Conservation (phyloP, 2,113 vertebrate species). For the Pteropus alecto region DNA sequence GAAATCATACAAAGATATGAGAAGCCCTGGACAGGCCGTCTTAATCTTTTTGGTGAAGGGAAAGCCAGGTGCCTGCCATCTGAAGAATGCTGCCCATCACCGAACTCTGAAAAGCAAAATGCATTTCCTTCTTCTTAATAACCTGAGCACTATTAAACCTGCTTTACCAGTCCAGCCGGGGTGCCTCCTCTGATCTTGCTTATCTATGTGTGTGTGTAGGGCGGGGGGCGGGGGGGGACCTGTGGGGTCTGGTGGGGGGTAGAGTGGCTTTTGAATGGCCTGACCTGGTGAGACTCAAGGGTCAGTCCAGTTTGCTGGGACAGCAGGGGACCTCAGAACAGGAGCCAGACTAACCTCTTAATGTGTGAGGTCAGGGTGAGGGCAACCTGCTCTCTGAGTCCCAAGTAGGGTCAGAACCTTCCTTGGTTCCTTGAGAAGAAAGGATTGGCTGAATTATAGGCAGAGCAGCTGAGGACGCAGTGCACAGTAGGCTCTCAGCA, state of each 20-base stretch:
- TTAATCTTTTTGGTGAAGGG: neutral
- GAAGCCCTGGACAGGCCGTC: neutral
- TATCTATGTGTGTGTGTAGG: neutral
- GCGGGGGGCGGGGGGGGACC: too few relatives aligned
- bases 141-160: neutral
- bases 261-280: neutral
- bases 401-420: neutral
- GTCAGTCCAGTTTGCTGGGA: neutral
- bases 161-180: conserved; percentile 43
- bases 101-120: neutral
- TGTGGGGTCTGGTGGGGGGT: neutral
- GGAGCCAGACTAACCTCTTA: neutral
- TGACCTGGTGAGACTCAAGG: neutral
- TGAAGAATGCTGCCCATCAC: neutral
- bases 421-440: neutral
- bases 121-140: conserved; percentile 20
- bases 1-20: conserved; percentile 8
- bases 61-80: neutral
- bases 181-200: neutral
- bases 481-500: neutral
- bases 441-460: neutral
- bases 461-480: neutral
- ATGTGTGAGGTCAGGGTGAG: neutral
- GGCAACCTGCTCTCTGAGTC: neutral
- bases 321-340: neutral